These are phyloP conservation scores for Hycleus phaleratus DNA, from an alignment of 1,140 invertebrate genomes.

Conservation along the genomic window DNA sequence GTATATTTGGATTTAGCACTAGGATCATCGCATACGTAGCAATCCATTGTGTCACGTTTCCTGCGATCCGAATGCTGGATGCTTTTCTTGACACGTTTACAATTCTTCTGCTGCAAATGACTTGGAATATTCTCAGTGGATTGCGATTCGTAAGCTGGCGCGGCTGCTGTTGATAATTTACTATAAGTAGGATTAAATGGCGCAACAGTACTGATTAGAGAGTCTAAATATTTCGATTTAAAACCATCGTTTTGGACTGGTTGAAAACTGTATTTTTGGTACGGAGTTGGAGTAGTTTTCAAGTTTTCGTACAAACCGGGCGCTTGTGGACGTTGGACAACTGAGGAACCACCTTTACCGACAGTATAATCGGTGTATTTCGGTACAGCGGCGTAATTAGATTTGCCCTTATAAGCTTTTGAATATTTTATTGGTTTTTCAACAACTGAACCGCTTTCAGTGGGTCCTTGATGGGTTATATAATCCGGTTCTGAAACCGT, in stretches of 20 bases:
- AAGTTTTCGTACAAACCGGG: conserved; percentile 15
- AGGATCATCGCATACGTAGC: conserved; percentile 47
- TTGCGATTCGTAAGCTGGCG: conserved; percentile 8
- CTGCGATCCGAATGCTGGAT: conserved; percentile 6
- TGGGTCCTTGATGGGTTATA: neutral
- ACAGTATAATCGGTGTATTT: conserved; percentile 25
- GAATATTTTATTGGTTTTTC: neutral
- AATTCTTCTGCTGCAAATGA: conserved; percentile 24
- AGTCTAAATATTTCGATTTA: conserved; percentile 20
- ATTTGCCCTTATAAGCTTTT: neutral
- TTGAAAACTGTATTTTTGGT: conserved; percentile 37
- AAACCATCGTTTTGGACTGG: conserved; percentile 12
- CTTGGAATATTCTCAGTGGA: conserved; percentile 23
- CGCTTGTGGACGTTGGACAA: conserved; percentile 22
- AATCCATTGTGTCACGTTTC: conserved; percentile 39
- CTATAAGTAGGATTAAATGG: conserved; percentile 25
- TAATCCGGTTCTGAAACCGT: neutral
- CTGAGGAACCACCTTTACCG: conserved; percentile 28
- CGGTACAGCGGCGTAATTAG: neutral
- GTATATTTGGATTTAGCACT: conserved; percentile 43
- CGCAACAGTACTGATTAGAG: conserved; percentile 17
- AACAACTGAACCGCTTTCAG: neutral
- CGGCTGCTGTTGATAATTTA: neutral
- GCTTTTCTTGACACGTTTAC: conserved; percentile 29
- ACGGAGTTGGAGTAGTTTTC: conserved; percentile 23